These are phyloP conservation scores for Drosophila quadrilineata DNA, from an alignment of 1,140 invertebrate species.

Conservation along the genomic window DNA sequence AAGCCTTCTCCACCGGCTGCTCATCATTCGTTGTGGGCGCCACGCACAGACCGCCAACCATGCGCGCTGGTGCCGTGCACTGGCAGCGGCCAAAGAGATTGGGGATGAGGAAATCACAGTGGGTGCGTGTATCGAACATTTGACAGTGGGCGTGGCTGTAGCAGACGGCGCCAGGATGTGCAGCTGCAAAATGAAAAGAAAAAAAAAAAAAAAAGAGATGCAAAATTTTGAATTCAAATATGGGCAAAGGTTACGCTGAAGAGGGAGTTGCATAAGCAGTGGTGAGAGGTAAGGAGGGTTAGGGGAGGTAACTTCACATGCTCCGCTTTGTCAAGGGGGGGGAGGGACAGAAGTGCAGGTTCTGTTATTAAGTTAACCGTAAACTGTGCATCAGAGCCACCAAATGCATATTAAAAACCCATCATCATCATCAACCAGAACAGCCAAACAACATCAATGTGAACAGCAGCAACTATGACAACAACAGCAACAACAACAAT, in stretches of 20 bases:
- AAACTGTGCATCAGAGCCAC: slow-evolving; percentile 63
- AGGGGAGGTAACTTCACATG: slow-evolving; percentile 43
- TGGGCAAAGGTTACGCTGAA: no score
- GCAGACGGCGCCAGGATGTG: slow-evolving; percentile 92
- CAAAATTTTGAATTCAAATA: no score
- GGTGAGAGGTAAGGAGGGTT: neutral
- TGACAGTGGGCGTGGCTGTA: slow-evolving; percentile 94
- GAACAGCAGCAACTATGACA: slow-evolving; percentile 25
- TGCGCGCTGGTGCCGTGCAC: slow-evolving; percentile 87
- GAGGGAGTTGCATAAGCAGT: no score
- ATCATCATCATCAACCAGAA: slow-evolving; percentile 69
- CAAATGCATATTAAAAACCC: slow-evolving; percentile 77
- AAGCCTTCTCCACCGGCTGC: slow-evolving; percentile 76
- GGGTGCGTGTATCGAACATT: slow-evolving; percentile 89
- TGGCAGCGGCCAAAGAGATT: slow-evolving; percentile 93
- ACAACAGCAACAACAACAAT: slow-evolving; percentile 37
- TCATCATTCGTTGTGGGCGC: slow-evolving; percentile 42
- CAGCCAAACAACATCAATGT: slow-evolving; percentile 44
- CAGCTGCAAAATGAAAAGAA: slow-evolving; percentile 85
- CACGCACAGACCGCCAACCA: slow-evolving; percentile 85
- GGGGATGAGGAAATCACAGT: slow-evolving; percentile 94
- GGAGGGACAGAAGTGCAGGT: slow-evolving; percentile 10
- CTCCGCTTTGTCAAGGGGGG: slow-evolving; percentile 32
- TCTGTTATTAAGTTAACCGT: slow-evolving; percentile 72
- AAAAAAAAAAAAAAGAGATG: slow-evolving; percentile 10